Conservation (phyloP, 35 echinoderm and acorn worm species). For the Patiria miniata region DNA sequence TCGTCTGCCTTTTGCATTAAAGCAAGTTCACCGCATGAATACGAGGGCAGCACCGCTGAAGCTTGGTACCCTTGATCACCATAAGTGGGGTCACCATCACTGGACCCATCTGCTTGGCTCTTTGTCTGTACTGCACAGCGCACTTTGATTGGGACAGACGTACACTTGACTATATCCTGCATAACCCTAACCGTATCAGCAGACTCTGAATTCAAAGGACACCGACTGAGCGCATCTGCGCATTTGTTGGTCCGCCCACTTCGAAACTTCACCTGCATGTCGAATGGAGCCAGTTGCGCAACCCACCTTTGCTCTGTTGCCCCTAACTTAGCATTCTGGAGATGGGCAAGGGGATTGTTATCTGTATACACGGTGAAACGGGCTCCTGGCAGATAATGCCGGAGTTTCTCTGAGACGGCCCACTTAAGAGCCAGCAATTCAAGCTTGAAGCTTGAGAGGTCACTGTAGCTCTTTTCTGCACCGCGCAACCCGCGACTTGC, state of each 20-base stretch:
- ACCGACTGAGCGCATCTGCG: conserved; percentile 65
- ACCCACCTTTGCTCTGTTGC: conserved; percentile 65
- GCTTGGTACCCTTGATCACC: background rate
- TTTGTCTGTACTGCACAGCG: too few relatives aligned
- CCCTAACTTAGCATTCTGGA: conserved; percentile 40
- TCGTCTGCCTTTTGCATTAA: conserved; percentile 44
- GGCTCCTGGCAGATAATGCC: background rate
- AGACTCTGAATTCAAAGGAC: background rate
- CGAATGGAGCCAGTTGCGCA: conserved; percentile 49
- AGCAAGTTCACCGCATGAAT: background rate
- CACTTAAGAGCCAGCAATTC: conserved; percentile 50
- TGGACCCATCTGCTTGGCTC: background rate
- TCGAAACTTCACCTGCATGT: conserved; percentile 45
- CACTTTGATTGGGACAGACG: background rate
- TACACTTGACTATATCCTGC: background rate
- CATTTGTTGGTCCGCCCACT: too few relatives aligned
- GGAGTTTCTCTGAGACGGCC: conserved; percentile 57
- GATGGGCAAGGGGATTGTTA: too few relatives aligned
- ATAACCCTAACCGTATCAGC: background rate
- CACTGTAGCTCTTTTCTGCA: conserved; percentile 37
- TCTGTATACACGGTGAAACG: background rate
- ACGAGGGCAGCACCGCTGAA: background rate
- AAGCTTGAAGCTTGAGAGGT: conserved; percentile 59
- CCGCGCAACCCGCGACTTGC: conserved; percentile 39
- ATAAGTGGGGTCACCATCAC: background rate